Evolutionary conservation across 2,797 vertebrate genomes (phyloP).

Genomic region (Malurus leucopterus): DNA sequence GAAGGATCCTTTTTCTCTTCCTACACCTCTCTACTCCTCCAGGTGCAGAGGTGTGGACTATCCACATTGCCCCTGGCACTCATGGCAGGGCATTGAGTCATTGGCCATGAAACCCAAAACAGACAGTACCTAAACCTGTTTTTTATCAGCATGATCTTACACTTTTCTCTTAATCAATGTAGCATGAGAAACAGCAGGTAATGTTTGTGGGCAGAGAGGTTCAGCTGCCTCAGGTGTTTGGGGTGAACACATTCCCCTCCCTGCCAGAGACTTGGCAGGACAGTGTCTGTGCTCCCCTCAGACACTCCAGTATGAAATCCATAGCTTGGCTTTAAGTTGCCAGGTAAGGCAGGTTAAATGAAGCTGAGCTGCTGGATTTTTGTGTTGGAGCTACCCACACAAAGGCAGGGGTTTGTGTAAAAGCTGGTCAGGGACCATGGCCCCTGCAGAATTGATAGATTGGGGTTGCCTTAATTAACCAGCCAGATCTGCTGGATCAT

Average conservation of each 20-base stretch:
- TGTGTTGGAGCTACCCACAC: not conserved
- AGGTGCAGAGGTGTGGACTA: not conserved
- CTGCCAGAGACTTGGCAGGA: not conserved
- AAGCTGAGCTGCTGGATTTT: not conserved
- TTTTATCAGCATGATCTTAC: not conserved
- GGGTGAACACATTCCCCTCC: not conserved
- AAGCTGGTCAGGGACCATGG: fast-evolving
- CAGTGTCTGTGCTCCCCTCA: not conserved
- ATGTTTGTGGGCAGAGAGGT: not conserved
- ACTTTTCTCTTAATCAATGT: not conserved
- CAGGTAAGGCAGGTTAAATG: not conserved
- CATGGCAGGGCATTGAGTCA: not conserved
- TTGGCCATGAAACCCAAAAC: not conserved
- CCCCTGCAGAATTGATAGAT: not conserved
- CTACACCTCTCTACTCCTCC: not conserved
- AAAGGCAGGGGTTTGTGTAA: not conserved
- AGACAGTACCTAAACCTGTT: not conserved
- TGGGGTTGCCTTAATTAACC: not conserved
- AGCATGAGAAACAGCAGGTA: not conserved
- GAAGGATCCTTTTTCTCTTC: not conserved
- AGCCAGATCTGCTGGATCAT: not conserved
- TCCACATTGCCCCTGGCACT: not conserved
- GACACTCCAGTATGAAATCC: not conserved
- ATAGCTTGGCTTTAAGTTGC: not conserved
- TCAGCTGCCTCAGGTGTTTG: not conserved